Conservation (phyloP, 2,888 invertebrate species). For the Ommatoiulus sabulosus region DNA sequence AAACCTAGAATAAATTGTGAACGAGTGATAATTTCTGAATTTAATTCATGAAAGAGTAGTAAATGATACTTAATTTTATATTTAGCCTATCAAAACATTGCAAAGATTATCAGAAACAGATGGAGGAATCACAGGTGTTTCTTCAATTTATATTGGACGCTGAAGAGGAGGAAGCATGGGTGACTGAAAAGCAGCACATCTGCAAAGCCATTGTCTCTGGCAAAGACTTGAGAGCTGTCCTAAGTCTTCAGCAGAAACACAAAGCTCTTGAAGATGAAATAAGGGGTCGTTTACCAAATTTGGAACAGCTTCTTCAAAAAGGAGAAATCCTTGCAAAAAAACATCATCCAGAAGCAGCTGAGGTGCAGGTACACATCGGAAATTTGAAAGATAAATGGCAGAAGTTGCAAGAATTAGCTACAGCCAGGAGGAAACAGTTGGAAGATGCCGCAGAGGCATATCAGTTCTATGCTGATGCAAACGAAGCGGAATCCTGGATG, state of each 20-base stretch:
- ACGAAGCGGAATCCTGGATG: constrained; percentile 98
- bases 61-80: constrained; percentile 45
- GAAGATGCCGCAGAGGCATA: constrained; percentile 93
- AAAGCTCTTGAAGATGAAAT: constrained; percentile 86
- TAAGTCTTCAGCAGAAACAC: constrained; percentile 91
- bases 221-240: constrained; percentile 90
- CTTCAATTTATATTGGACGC: constrained; percentile 97
- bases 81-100: constrained; percentile 77
- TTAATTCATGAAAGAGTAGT: background rate
- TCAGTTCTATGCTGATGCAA: constrained; percentile 97
- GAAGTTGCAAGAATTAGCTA: constrained; percentile 85
- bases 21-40: too few species aligned
- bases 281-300: constrained; percentile 79
- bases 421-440: constrained; percentile 78
- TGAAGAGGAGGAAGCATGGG: constrained; percentile 98
- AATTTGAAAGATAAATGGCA: constrained; percentile 89
- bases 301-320: constrained; percentile 77
- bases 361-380: constrained; percentile 84
- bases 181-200: constrained; percentile 92
- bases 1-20: too few species aligned
- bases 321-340: constrained; percentile 83
- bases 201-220: constrained; percentile 93
- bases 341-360: constrained; percentile 83
- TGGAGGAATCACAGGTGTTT: constrained; percentile 93
- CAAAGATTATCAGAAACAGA: constrained; percentile 80